These are phyloP conservation scores for Bolborhynchus lineola DNA, from an alignment of 2,113 vertebrate species.

Conservation along the genomic window DNA sequence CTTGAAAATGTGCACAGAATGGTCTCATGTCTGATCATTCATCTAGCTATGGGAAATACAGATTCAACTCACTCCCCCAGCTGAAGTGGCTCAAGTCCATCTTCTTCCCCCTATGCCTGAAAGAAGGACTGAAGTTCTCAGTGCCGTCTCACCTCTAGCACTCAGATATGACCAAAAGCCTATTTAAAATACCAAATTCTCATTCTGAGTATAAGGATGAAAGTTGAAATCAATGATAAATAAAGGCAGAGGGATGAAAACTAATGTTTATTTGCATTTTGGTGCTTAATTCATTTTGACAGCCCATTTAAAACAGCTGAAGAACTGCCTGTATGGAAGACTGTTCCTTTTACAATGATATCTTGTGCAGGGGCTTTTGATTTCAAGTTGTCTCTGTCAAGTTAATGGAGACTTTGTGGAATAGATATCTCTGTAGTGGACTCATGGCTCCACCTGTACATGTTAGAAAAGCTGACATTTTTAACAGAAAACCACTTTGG, in stretches of 20 bases:
- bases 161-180: not conserved
- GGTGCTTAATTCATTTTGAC: not conserved
- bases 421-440: not conserved
- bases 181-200: not conserved
- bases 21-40: not conserved
- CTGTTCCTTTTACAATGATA: not conserved
- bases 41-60: not conserved
- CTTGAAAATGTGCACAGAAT: not conserved
- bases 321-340: not conserved
- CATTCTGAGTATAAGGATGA: not conserved
- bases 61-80: not conserved
- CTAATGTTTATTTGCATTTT: not conserved
- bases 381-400: not conserved
- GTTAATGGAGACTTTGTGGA: not conserved
- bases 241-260: not conserved
- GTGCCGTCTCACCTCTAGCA: not conserved
- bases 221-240: not conserved
- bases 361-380: not conserved
- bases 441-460: fast-evolving
- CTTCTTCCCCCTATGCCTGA: not conserved
- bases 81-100: not conserved
- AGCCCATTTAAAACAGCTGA: not conserved
- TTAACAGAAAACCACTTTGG: not conserved
- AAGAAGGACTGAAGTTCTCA: not conserved
- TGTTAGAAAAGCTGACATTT: not conserved